phyloP scores from a whole-genome alignment of 2,797 vertebrate species.

The Lepilemur septentrionalis region DNA sequence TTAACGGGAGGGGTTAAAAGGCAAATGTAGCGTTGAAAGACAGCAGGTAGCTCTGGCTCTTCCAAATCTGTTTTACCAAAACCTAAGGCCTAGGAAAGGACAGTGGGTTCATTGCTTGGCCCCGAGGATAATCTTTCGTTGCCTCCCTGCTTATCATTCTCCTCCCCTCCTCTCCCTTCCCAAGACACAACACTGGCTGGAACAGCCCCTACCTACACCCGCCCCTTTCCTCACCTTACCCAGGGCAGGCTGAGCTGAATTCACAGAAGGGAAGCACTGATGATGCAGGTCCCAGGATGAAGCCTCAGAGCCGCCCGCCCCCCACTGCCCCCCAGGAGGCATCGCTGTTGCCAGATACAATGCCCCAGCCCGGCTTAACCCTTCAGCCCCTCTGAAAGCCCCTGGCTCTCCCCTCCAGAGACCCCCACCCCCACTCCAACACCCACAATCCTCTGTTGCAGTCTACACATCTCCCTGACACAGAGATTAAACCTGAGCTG shows the following conservation, averaged over 20 bases:
- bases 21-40: neutral
- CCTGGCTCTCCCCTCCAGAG: neutral
- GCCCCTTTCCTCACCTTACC: neutral
- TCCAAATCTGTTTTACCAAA: neutral
- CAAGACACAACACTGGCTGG: neutral
- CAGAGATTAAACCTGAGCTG: neutral
- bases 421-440: too few relatives aligned
- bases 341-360: too few relatives aligned
- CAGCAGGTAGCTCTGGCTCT: neutral
- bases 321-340: fast-evolving
- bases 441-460: neutral
- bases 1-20: neutral
- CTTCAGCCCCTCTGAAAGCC: neutral
- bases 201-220: too few relatives aligned
- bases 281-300: too few relatives aligned
- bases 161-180: neutral
- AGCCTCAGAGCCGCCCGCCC: neutral
- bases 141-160: neutral
- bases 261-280: neutral
- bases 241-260: neutral
- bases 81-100: neutral
- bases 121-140: neutral
- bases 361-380: neutral
- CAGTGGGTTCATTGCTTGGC: neutral
- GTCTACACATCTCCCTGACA: neutral